phyloP scores from a whole-genome alignment of 1,140 invertebrate species.

The Euura saliciscinereae region DNA sequence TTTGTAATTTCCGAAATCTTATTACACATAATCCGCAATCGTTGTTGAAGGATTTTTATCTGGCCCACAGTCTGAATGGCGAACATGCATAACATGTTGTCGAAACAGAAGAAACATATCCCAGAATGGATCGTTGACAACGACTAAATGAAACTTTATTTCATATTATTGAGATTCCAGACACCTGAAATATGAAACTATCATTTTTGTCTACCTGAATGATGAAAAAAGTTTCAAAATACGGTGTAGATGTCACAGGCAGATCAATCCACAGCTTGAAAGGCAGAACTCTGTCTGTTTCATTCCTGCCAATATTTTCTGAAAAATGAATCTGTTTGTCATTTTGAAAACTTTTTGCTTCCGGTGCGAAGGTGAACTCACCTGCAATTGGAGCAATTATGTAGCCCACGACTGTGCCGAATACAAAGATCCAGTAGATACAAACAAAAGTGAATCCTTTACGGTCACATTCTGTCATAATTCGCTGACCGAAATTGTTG shows the following conservation, averaged over 20 bases:
- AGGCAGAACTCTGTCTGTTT: conserved; percentile 26
- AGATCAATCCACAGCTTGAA: conserved; percentile 29
- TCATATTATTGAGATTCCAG: not conserved
- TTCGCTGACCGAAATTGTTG: conserved; percentile 8
- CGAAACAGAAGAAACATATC: conserved; percentile 23
- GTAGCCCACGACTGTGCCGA: conserved; percentile 20
- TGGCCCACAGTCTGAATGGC: conserved; percentile 26
- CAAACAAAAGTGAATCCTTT: conserved; percentile 22
- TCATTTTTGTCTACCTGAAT: conserved; percentile 24
- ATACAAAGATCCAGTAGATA: conserved; percentile 20
- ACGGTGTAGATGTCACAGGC: conserved; percentile 22
- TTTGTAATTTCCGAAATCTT: not conserved
- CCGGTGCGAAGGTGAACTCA: conserved; percentile 11
- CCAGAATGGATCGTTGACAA: conserved; percentile 19
- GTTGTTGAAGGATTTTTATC: conserved; percentile 28
- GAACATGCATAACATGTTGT: conserved; percentile 26
- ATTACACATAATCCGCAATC: conserved; percentile 22
- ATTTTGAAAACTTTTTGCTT: not conserved
- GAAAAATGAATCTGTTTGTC: not conserved
- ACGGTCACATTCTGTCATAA: conserved; percentile 18
- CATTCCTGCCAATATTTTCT: conserved; percentile 29
- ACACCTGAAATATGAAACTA: not conserved
- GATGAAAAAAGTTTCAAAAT: conserved; percentile 28
- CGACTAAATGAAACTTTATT: not conserved
- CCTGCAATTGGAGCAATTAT: conserved; percentile 25